Conservation (phyloP, 1,140 invertebrate species). For the Bradysia coprophila region DNA sequence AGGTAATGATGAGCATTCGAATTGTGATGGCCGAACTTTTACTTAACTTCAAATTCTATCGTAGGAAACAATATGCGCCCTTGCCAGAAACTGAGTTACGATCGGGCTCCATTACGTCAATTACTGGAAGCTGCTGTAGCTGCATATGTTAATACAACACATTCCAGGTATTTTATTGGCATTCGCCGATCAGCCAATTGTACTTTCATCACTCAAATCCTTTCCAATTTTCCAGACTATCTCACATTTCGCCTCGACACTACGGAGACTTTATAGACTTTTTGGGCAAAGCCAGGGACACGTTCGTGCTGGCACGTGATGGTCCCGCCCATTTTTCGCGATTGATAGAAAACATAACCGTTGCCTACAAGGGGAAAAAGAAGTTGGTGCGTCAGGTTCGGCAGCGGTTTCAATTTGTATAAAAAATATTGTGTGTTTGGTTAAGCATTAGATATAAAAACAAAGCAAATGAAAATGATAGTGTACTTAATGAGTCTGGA, state of each 20-base stretch:
- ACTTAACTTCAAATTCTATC: neutral
- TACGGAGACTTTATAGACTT: slow-evolving; percentile 69
- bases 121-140: slow-evolving; percentile 61
- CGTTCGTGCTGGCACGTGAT: slow-evolving; percentile 63
- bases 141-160: slow-evolving; percentile 69
- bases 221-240: slow-evolving; percentile 24
- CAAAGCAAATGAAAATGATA: too few relatives aligned
- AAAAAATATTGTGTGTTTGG: too few relatives aligned
- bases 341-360: slow-evolving; percentile 70
- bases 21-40: neutral
- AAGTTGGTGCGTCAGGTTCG: slow-evolving; percentile 61
- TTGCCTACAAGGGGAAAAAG: slow-evolving; percentile 78
- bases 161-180: slow-evolving; percentile 35
- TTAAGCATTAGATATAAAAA: too few relatives aligned
- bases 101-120: slow-evolving; percentile 40
- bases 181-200: too few relatives aligned
- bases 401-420: slow-evolving; percentile 38
- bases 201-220: neutral
- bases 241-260: slow-evolving; percentile 70
- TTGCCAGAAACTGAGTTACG: slow-evolving; percentile 5
- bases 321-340: slow-evolving; percentile 65
- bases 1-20: neutral
- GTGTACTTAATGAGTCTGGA: too few relatives aligned
- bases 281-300: slow-evolving; percentile 62
- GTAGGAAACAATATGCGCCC: slow-evolving; percentile 3